Evolutionary conservation across 1,140 invertebrate genomes (phyloP).

Genomic region (Euwallacea fornicatus): DNA sequence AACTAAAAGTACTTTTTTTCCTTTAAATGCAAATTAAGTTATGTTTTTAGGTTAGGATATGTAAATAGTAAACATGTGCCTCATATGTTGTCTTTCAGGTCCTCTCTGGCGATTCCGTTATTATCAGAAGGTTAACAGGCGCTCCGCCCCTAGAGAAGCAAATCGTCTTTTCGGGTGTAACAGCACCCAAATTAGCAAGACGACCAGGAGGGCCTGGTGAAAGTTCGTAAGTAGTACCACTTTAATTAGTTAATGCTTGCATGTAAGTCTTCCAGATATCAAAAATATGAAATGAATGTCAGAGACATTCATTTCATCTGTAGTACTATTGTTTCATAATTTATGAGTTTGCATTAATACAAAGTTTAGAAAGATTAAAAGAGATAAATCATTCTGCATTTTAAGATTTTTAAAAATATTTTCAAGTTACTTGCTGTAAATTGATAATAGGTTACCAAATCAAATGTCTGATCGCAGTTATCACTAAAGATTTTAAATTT

Average conservation of each 20-base stretch:
- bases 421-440: too few relatives aligned
- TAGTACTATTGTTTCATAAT: too few relatives aligned
- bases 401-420: too few relatives aligned
- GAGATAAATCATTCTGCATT: too few relatives aligned
- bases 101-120: slow-evolving; percentile 86
- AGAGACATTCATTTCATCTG: too few relatives aligned
- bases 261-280: too few relatives aligned
- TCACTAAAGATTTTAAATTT: too few relatives aligned
- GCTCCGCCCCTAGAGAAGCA: slow-evolving; percentile 88
- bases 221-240: slow-evolving; percentile 54
- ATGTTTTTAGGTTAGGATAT: slow-evolving; percentile 38
- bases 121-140: slow-evolving; percentile 80
- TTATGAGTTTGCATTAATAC: too few relatives aligned
- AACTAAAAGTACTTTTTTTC: slow-evolving; percentile 1
- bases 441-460: too few relatives aligned
- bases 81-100: slow-evolving; percentile 56
- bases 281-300: too few relatives aligned
- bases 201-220: slow-evolving; percentile 58
- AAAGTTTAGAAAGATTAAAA: too few relatives aligned
- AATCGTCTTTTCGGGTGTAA: slow-evolving; percentile 86
- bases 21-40: slow-evolving; percentile 16
- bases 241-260: not conserved
- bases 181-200: slow-evolving; percentile 88
- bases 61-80: slow-evolving; percentile 22
- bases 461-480: too few relatives aligned